Percentiles rank a stretch among this genome's conserved stretches.
Conservation (phyloP, 2,888 invertebrate species). For the Stenodema calcarata region DNA sequence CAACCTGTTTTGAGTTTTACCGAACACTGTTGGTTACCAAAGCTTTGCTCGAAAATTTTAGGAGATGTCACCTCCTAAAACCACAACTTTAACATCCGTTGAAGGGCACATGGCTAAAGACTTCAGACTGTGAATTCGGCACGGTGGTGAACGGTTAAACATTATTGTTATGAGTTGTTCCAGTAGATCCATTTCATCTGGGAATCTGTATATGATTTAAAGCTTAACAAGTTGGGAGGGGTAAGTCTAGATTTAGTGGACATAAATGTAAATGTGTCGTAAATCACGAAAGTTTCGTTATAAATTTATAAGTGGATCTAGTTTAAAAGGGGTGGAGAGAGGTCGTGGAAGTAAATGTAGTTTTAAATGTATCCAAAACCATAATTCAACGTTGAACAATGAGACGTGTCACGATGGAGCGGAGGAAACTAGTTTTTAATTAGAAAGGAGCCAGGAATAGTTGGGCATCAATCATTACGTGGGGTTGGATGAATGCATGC, state of each 20-base stretch:
- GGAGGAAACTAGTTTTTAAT: conserved; percentile 52
- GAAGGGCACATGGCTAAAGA: not conserved
- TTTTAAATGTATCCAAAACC: conserved; percentile 47
- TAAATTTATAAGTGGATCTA: conserved; percentile 49
- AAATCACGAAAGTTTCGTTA: conserved; percentile 47
- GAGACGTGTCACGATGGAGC: conserved; percentile 21
- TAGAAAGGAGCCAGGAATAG: conserved; percentile 48
- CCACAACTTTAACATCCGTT: no score
- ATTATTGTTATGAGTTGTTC: conserved; percentile 7
- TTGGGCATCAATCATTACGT: conserved; percentile 49
- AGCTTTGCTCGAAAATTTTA: no score
- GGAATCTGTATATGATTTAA: conserved; percentile 8
- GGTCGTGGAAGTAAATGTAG: conserved; percentile 33
- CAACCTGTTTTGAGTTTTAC: no score
- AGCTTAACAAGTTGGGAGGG: conserved; percentile 1
- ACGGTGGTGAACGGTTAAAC: conserved; percentile 26
- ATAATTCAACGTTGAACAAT: conserved; percentile 43
- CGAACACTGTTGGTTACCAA: no score
- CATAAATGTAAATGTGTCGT: conserved; percentile 43
- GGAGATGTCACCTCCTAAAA: no score
- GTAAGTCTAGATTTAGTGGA: conserved; percentile 34
- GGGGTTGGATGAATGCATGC: conserved; percentile 37
- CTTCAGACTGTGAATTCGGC: not conserved
- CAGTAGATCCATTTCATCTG: not conserved
- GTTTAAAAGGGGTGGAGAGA: conserved; percentile 36